phyloP scores from a whole-genome alignment of 2,888 invertebrate species.

The Platerodrilus igneus region DNA sequence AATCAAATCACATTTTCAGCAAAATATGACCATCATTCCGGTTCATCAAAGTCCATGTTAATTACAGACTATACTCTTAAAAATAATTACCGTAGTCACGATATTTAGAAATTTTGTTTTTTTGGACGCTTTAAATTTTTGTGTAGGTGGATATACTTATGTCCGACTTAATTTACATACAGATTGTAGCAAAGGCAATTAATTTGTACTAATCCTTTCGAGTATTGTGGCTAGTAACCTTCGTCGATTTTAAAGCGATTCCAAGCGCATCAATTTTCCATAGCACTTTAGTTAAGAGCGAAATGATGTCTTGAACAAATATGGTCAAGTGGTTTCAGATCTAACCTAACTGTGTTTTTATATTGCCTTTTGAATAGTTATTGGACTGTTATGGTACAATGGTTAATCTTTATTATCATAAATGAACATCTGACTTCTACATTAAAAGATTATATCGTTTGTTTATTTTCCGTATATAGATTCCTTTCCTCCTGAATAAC shows the following conservation, averaged over 20 bases:
- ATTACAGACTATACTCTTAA: constrained; percentile 20
- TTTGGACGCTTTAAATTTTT: constrained; percentile 15
- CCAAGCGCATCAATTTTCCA: constrained; percentile 23
- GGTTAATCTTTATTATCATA: constrained; percentile 25
- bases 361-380: constrained; percentile 25
- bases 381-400: constrained; percentile 25
- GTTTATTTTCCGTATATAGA: too few relatives aligned
- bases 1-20: constrained; percentile 16
- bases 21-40: constrained; percentile 24
- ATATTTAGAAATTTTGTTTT: constrained; percentile 14
- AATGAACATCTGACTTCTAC: constrained; percentile 24
- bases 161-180: constrained; percentile 12
- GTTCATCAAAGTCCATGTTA: constrained; percentile 27
- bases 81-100: constrained; percentile 18
- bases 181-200: not conserved
- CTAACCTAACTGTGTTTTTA: constrained; percentile 17
- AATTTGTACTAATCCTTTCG: not conserved
- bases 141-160: constrained; percentile 14
- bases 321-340: constrained; percentile 25
- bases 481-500: too few relatives aligned
- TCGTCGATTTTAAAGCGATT: too few relatives aligned
- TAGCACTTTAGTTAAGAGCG: constrained; percentile 27
- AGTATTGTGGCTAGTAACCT: not conserved
- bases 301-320: constrained; percentile 28
- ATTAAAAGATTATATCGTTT: constrained; percentile 19